These are phyloP conservation scores for Anguilla marmorata DNA, from an alignment of 2,797 vertebrate genomes.

Conservation along the genomic window DNA sequence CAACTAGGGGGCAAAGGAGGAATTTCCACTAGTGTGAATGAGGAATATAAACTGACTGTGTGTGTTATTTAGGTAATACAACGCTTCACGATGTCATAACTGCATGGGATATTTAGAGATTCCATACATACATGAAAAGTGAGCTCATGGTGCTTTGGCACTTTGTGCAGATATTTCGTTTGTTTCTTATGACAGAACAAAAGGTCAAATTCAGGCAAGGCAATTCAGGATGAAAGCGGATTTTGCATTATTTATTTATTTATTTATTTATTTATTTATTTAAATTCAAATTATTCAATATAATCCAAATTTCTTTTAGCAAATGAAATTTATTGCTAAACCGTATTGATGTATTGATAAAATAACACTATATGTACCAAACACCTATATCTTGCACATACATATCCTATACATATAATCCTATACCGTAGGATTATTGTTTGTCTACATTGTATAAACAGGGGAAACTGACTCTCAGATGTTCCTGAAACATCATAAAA, in stretches of 20 bases:
- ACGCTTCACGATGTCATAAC: background rate
- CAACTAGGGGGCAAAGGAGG: background rate
- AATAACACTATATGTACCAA: too few relatives aligned
- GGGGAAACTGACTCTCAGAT: background rate
- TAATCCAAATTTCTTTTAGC: background rate
- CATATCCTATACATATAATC: too few relatives aligned
- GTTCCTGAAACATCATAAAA: conserved; percentile 18
- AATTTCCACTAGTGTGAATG: background rate
- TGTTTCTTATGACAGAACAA: background rate
- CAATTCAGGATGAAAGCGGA: background rate
- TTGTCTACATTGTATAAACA: background rate
- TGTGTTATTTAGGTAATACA: background rate
- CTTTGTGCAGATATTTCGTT: background rate
- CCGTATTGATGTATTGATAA: too few relatives aligned
- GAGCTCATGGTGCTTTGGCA: background rate
- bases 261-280: background rate
- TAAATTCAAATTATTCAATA: background rate
- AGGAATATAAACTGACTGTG: background rate
- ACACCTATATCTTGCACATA: background rate
- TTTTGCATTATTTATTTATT: background rate
- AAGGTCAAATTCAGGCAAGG: background rate
- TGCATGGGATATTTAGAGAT: background rate
- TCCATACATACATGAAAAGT: background rate
- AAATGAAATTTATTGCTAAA: background rate
- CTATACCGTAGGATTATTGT: background rate